Evolutionary conservation across 2,888 invertebrate genomes (phyloP).

Genomic region (Tupiocoris notatus): DNA sequence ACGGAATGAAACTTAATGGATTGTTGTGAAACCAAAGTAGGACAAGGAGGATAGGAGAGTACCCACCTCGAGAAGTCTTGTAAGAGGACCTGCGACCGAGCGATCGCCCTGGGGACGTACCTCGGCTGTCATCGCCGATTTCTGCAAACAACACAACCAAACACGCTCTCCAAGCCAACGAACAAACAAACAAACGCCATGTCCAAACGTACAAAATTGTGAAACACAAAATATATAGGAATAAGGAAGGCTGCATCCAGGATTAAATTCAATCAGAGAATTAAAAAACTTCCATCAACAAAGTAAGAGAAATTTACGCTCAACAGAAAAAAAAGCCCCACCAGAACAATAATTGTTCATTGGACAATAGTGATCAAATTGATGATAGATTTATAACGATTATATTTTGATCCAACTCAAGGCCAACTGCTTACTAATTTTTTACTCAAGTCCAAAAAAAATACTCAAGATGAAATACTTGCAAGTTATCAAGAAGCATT

Average conservation of each 20-base stretch:
- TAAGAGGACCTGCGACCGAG: constrained; percentile 81
- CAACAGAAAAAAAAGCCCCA: too few relatives aligned
- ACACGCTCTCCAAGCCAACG: constrained; percentile 37
- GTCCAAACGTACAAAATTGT: constrained; percentile 9
- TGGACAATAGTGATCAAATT: too few relatives aligned
- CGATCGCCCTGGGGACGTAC: constrained; percentile 66
- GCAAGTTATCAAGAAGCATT: too few relatives aligned
- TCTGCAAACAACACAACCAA: constrained; percentile 56
- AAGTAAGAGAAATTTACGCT: too few relatives aligned
- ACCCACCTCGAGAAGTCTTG: constrained; percentile 82
- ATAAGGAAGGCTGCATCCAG: not conserved
- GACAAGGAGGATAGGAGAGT: not conserved
- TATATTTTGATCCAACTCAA: too few relatives aligned
- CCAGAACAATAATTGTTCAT: too few relatives aligned
- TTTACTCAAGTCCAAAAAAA: too few relatives aligned
- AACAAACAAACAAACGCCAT: constrained; percentile 10
- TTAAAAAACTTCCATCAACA: too few relatives aligned
- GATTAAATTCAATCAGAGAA: too few relatives aligned
- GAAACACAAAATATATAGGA: not conserved
- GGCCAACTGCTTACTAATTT: too few relatives aligned
- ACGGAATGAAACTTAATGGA: not conserved
- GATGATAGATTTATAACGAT: too few relatives aligned
- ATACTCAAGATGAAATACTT: too few relatives aligned
- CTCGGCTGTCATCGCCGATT: constrained; percentile 72
- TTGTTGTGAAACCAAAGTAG: not conserved